Evolutionary conservation across 2,797 vertebrate genomes (phyloP).

Genomic region (Lepilemur septentrionalis): DNA sequence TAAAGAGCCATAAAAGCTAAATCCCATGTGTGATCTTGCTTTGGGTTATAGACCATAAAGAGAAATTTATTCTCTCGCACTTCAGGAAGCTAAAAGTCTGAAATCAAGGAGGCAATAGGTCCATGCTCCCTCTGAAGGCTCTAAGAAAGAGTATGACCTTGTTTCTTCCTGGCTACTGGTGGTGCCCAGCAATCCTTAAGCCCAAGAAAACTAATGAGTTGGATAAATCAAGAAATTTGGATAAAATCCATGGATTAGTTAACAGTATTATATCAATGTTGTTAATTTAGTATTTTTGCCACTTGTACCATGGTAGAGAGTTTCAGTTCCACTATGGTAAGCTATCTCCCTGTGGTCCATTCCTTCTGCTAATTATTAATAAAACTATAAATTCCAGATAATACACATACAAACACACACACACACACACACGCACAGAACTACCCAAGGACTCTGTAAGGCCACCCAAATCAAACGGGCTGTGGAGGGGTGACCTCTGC

Average conservation of each 20-base stretch:
- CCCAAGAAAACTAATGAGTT: background rate
- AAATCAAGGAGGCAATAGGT: no score
- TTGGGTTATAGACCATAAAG: background rate
- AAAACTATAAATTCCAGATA: background rate
- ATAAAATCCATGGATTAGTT: background rate
- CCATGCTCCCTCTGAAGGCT: no score
- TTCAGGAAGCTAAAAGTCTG: no score
- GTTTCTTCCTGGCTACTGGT: no score
- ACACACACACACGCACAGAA: background rate
- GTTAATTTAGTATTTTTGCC: background rate
- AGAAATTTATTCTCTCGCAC: background rate
- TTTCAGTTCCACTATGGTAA: background rate
- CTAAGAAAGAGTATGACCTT: no score
- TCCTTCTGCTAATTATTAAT: no score
- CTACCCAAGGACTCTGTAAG: background rate
- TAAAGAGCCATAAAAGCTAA: background rate
- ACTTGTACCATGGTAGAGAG: background rate
- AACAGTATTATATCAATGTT: background rate
- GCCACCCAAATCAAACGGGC: background rate
- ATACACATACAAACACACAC: background rate
- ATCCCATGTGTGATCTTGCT: background rate
- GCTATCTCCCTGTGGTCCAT: background rate
- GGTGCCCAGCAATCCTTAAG: no score
- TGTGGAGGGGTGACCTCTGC: background rate
- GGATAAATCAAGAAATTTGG: background rate